Base-by-base conservation (phyloP, 1,140 invertebrate genomes). In the Andricus grossulariae region DNA sequence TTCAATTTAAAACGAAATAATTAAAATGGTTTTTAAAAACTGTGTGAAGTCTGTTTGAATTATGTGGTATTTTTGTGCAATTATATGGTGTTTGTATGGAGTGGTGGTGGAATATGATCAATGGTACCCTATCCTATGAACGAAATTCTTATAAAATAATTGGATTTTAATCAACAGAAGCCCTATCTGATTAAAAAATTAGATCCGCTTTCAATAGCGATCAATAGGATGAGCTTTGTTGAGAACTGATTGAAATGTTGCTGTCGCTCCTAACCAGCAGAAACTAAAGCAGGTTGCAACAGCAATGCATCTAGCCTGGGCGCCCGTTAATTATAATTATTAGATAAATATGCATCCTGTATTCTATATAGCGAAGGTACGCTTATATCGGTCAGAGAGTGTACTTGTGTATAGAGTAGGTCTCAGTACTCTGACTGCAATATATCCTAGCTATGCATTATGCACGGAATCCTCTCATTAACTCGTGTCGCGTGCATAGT, bases 401-500 rank as follows among this genome's bases (percentile, higher is more conserved):
- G 25, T 39, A 66, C 60, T 66, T 66, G 60, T 66, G 39, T 66
- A 66, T 39, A 39, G 16, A 32, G 39, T 66, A 32, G 13, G 13
- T 66, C 32, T 66, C 15, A 70, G 77, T 77, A 73, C 71, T 71
- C 81, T 77, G 80, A 86, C 81, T 84, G 80, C 81, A 77, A 84
- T 86, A 84, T 82, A 86, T 83, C 78, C 84, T 82, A 81, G 81
- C 76, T 81, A 86, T 86, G 79, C 84, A 86, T 86, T 84, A 86
- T 86, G 85, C 83, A 86, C 79, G 80, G 79, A 57, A 84, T 78
- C 80, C 84, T 86, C 85, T 86, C 84, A 86, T 86, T 86, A 84
- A 85, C 81, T 78, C 83, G 81, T 75, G 73, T 60, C 79, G 54
- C 80, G 81, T 66, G 60, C 78, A 66, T 66, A 83, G 84, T 84